Conservation (phyloP, 2,888 invertebrate genomes). For the Drosophila subquinaria region DNA sequence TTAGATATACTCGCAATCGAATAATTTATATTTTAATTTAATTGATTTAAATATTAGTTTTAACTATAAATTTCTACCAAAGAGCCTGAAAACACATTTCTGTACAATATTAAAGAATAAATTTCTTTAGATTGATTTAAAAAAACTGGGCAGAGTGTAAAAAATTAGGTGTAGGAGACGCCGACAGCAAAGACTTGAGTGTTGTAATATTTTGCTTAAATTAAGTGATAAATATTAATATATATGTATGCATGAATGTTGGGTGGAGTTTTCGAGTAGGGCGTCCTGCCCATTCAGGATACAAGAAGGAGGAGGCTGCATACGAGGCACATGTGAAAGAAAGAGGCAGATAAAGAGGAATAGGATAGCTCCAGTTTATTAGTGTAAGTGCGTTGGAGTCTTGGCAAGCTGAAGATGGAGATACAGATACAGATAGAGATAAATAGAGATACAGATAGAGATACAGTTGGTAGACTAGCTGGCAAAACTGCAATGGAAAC, state of each 20-base stretch:
- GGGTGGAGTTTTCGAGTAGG: neutral
- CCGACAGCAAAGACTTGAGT: slow-evolving; percentile 37
- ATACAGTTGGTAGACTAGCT: neutral
- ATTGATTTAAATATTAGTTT: too few relatives aligned
- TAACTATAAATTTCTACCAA: too few relatives aligned
- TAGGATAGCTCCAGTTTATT: slow-evolving; percentile 57
- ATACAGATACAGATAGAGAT: neutral
- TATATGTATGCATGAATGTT: slow-evolving; percentile 4
- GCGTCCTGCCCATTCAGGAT: neutral
- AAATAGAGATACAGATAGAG: too few relatives aligned
- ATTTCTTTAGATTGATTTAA: neutral
- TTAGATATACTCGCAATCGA: too few relatives aligned
- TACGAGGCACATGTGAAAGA: slow-evolving; percentile 50
- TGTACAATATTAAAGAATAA: too few relatives aligned
- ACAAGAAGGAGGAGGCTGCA: neutral
- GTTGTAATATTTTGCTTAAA: slow-evolving; percentile 72
- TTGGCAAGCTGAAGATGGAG: slow-evolving; percentile 4
- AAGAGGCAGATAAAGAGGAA: neutral
- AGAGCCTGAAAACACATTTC: too few relatives aligned
- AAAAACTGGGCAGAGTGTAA: neutral
- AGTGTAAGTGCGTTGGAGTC: slow-evolving; percentile 69
- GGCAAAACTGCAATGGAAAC: neutral
- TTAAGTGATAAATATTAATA: slow-evolving; percentile 74
- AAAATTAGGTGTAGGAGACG: slow-evolving; percentile 7
- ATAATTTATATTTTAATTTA: too few relatives aligned